Percentiles rank a stretch among this genome's conserved stretches.
Conservation (phyloP, 2,113 vertebrate genomes). For the Dipodomys spectabilis region DNA sequence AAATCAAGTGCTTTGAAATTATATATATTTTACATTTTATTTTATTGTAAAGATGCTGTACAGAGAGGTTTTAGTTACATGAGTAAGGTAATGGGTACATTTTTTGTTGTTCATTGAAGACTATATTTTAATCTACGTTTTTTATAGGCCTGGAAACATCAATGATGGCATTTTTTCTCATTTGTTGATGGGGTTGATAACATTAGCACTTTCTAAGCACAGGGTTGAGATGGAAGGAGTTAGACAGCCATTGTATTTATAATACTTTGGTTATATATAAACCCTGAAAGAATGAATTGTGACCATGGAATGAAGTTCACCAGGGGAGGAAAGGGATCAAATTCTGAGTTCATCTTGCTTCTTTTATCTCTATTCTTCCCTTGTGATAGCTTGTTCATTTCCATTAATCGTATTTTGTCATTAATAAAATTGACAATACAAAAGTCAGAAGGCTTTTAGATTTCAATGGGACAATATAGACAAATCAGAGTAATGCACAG, state of each 20-base stretch:
- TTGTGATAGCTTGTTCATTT: background rate
- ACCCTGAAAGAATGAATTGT: background rate
- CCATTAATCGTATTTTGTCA: background rate
- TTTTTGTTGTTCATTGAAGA: background rate
- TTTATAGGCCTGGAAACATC: too few relatives aligned
- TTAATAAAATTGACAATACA: background rate
- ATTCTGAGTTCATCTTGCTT: background rate
- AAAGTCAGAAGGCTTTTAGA: background rate
- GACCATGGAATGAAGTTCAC: background rate
- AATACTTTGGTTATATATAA: background rate
- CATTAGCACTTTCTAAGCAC: background rate
- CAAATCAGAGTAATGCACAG: background rate
- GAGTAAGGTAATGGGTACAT: too few relatives aligned
- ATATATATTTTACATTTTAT: too few relatives aligned
- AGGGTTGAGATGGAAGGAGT: background rate
- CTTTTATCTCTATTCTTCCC: background rate
- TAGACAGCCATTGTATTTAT: background rate
- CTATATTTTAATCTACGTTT: background rate
- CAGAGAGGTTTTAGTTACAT: too few relatives aligned
- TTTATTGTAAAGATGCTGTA: too few relatives aligned
- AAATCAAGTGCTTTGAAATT: background rate
- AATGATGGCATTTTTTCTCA: background rate
- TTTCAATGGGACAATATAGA: constrained; percentile 21
- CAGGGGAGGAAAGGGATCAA: background rate
- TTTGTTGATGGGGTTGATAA: background rate